phyloP scores from a whole-genome alignment of 2,888 invertebrate species.

The Autographa gamma region DNA sequence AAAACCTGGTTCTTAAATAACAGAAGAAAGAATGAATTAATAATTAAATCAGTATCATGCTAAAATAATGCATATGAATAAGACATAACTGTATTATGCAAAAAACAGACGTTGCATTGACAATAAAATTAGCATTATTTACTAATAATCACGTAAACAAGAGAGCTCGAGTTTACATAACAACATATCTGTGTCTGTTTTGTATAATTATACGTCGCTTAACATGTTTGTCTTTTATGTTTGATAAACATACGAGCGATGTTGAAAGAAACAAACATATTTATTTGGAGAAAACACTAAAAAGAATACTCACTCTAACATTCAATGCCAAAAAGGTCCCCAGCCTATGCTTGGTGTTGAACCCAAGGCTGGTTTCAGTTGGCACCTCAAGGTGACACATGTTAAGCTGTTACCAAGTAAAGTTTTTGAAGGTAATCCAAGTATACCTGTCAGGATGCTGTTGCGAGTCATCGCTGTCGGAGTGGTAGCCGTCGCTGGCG shows the following conservation, averaged over 20 bases:
- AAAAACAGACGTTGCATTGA: not conserved
- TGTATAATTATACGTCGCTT: not conserved
- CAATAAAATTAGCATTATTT: not conserved
- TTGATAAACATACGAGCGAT: too few species aligned
- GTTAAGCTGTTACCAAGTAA: too few species aligned
- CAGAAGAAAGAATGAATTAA: not conserved
- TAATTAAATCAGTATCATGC: not conserved
- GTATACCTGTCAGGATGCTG: conserved; percentile 80
- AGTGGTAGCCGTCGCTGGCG: conserved; percentile 94
- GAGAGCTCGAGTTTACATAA: not conserved
- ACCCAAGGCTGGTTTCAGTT: too few species aligned
- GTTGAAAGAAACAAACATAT: too few species aligned
- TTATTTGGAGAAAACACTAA: too few species aligned
- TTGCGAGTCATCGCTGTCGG: conserved; percentile 91
- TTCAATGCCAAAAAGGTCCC: too few species aligned
- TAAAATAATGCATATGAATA: not conserved
- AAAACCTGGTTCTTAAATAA: too few species aligned
- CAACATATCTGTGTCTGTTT: not conserved
- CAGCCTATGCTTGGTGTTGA: too few species aligned
- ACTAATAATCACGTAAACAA: not conserved
- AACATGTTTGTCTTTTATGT: too few species aligned
- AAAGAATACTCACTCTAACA: too few species aligned
- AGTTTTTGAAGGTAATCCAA: not conserved
- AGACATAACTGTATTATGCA: not conserved
- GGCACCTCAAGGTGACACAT: too few species aligned